Evolutionary conservation across 2,797 vertebrate genomes (phyloP).

Genomic region (Antrozous pallidus): DNA sequence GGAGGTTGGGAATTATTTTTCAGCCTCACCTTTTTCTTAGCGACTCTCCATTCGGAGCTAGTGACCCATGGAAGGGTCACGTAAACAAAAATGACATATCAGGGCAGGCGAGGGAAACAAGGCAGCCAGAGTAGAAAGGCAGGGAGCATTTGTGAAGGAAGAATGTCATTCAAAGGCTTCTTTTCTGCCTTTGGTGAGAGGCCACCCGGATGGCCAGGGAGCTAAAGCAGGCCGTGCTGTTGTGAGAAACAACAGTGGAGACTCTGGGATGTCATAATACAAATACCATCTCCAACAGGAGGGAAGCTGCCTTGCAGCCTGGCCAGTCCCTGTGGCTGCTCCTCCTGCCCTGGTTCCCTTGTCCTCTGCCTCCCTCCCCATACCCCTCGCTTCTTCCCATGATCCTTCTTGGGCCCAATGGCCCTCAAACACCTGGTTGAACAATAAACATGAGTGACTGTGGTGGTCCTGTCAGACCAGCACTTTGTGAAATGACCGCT

Average conservation of each 20-base stretch:
- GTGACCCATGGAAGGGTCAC: neutral
- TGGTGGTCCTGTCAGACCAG: conserved; percentile 89
- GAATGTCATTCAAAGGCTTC: conserved; percentile 88
- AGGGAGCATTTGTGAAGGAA: conserved; percentile 83
- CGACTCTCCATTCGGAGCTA: neutral
- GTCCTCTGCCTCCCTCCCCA: neutral
- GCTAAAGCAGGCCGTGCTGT: conserved; percentile 83
- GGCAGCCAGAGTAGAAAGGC: conserved; percentile 88
- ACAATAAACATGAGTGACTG: conserved; percentile 89
- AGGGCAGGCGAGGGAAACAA: conserved; percentile 79
- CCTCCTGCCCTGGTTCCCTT: neutral
- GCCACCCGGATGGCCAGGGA: conserved; percentile 92
- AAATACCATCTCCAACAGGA: conserved; percentile 85
- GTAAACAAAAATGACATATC: conserved; percentile 5
- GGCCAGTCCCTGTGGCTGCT: conserved; percentile 52
- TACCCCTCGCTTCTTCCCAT: neutral
- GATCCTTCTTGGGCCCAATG: conserved; percentile 29
- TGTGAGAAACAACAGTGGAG: conserved; percentile 95
- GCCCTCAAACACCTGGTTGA: conserved; percentile 84
- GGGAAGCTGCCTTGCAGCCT: conserved; percentile 73
- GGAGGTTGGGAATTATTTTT: neutral
- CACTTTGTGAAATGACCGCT: conserved; percentile 86
- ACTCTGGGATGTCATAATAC: conserved; percentile 90
- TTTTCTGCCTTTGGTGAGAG: conserved; percentile 87
- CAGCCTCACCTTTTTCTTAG: neutral